A percentile compares a stretch with the other conserved stretches of the same genome.
Evolutionary conservation across 2,888 invertebrate species (phyloP).

Genomic region (Chymomyza procnemis): DNA sequence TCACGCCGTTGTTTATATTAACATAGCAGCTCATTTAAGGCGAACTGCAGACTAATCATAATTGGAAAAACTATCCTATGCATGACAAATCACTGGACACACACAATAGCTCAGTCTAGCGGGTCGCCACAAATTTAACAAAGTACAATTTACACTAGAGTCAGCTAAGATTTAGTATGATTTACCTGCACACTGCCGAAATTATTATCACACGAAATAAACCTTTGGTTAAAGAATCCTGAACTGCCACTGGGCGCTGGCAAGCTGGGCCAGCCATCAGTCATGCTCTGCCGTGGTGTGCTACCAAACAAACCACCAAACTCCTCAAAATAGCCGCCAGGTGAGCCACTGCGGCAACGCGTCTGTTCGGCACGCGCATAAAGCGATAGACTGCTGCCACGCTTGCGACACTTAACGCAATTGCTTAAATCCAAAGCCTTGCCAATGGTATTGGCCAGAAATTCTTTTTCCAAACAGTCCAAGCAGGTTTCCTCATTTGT

Average conservation of each 20-base stretch:
- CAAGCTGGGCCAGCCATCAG: slow-evolving; percentile 6
- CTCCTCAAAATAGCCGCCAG: slow-evolving; percentile 48
- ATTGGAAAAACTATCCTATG: no score
- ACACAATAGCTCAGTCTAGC: no score
- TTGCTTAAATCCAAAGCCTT: slow-evolving; percentile 72
- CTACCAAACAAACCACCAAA: slow-evolving; percentile 48
- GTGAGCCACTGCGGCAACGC: slow-evolving; percentile 66
- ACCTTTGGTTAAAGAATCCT: slow-evolving; percentile 64
- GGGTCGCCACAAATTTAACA: no score
- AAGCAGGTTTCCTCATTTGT: slow-evolving; percentile 76
- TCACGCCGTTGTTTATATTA: neutral
- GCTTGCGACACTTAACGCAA: slow-evolving; percentile 73
- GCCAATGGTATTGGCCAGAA: slow-evolving; percentile 76
- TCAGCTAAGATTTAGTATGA: neutral
- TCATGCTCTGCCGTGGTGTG: slow-evolving; percentile 23
- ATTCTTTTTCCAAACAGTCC: slow-evolving; percentile 77
- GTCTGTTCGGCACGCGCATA: slow-evolving; percentile 51
- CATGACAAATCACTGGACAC: no score
- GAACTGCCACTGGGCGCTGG: slow-evolving; percentile 16
- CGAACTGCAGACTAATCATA: no score
- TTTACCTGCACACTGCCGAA: slow-evolving; percentile 63
- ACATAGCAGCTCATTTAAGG: no score
- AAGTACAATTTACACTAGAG: neutral
- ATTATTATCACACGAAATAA: slow-evolving; percentile 73
- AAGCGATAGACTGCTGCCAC: slow-evolving; percentile 60